A percentile compares a stretch with the other conserved stretches of the same genome.
Evolutionary conservation across 2,888 invertebrate genomes (phyloP).

Genomic region (Crocallis elinguaria): DNA sequence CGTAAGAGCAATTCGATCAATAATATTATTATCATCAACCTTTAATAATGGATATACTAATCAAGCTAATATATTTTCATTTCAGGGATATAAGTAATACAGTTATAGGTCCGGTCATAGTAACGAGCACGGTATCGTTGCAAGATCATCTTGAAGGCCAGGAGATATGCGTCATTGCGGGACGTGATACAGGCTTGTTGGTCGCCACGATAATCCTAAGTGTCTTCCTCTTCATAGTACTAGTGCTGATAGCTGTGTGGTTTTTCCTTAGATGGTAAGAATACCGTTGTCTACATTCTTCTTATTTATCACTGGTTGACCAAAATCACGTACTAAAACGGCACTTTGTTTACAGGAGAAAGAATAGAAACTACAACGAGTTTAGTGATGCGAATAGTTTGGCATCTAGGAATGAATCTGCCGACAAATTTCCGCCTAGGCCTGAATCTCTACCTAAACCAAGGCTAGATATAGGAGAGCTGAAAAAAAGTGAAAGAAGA

Average conservation of each 20-base stretch:
- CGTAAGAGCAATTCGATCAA: slow-evolving; percentile 50
- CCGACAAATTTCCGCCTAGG: slow-evolving; percentile 50
- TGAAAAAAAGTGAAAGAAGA: slow-evolving; percentile 70
- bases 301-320: slow-evolving; percentile 39
- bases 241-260: slow-evolving; percentile 61
- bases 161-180: slow-evolving; percentile 55
- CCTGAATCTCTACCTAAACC: slow-evolving; percentile 46
- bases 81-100: slow-evolving; percentile 68
- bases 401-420: slow-evolving; percentile 55
- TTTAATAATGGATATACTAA: slow-evolving; percentile 1
- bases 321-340: slow-evolving; percentile 34
- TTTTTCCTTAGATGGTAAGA: slow-evolving; percentile 71
- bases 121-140: slow-evolving; percentile 63
- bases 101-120: slow-evolving; percentile 49
- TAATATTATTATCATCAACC: slow-evolving; percentile 9
- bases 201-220: slow-evolving; percentile 71
- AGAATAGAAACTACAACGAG: slow-evolving; percentile 56
- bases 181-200: slow-evolving; percentile 68
- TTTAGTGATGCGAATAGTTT: slow-evolving; percentile 65
- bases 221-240: slow-evolving; percentile 66
- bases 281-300: slow-evolving; percentile 49
- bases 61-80: slow-evolving; percentile 32
- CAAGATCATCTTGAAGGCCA: slow-evolving; percentile 71
- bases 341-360: slow-evolving; percentile 57
- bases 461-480: slow-evolving; percentile 67